Base-by-base conservation (phyloP, 2,113 vertebrate genomes). In the Opisthocomus hoazin region DNA sequence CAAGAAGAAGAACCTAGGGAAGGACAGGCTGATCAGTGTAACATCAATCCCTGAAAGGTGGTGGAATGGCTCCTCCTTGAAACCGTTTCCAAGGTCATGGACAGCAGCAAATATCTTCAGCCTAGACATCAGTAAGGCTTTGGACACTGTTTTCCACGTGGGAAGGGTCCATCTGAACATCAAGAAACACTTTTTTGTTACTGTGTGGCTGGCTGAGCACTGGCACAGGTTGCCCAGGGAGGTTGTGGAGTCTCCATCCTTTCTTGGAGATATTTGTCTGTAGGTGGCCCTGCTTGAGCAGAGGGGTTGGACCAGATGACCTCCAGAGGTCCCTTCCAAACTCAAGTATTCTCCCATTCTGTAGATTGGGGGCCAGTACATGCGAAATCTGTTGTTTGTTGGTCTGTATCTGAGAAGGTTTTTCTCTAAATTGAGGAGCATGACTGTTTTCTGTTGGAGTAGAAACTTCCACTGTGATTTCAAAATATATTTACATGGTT, bases 71-170 rank as follows among this genome's bases (percentile, higher is more conserved):
- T 50, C 18, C 11, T 75, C 14, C 46, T 64, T 66, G 51, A 85
- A 88, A 36, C 17, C 5, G 12, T 63, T 84, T 68, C 48, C 23
- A 56, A 19, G 13, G 37, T n/a, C 9, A 22, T 30, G 50, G 21
- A 24, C 27, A 73, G 63, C 27, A 75, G 24, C 15, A 58, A 70
- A 79, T 58, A 21, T 4, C 4, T 2, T 68, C 32, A 58, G 14
- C 30, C 34, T 74, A 46, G 54, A 32, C 4, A 37, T 34, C 22
- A 60, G 16, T 68, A 56, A 58, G 24, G 7, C 37, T 76, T 37
- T 73, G 0, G 0, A 18, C 1, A 2, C 30, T n/a, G 30, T 41
- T 19, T 89, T 16, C 43, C 15, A n/a, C 27, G 32, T 6, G 46
- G 37, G 4, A 10, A 30, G 3, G 4, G 19, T 85, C 12, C 14